These are phyloP conservation scores for Ceraclea dissimilis DNA, from an alignment of 2,888 invertebrate genomes.

Conservation along the genomic window DNA sequence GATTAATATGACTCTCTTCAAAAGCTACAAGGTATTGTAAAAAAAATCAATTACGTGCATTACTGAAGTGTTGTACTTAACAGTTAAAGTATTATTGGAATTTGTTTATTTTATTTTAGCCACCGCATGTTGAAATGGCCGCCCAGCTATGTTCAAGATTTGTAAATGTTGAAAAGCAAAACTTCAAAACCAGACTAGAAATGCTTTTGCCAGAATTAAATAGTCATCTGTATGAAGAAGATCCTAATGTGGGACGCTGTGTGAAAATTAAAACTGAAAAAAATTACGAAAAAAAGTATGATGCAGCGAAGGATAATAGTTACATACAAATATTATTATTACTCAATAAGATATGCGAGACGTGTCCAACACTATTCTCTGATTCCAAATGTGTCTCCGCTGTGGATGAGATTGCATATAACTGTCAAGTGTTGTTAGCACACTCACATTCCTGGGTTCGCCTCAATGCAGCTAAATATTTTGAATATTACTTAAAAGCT, in stretches of 20 bases:
- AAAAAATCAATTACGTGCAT: too few species aligned
- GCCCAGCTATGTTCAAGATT: constrained; percentile 75
- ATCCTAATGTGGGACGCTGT: constrained; percentile 51
- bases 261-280: constrained; percentile 44
- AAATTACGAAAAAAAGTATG: constrained; percentile 34
- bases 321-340: constrained; percentile 67
- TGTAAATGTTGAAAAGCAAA: constrained; percentile 63
- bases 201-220: constrained; percentile 53
- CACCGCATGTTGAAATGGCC: constrained; percentile 64
- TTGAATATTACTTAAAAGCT: constrained; percentile 62
- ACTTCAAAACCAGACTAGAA: constrained; percentile 60
- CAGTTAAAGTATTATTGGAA: too few species aligned
- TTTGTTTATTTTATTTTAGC: constrained; percentile 32
- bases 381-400: constrained; percentile 40
- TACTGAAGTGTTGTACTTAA: too few species aligned
- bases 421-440: constrained; percentile 62
- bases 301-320: constrained; percentile 58
- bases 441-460: constrained; percentile 87
- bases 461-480: constrained; percentile 64
- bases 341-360: constrained; percentile 57
- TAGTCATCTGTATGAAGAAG: constrained; percentile 45
- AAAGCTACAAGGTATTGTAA: constrained; percentile 27
- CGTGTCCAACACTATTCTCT: constrained; percentile 54
- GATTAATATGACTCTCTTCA: constrained; percentile 61
- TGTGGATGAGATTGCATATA: constrained; percentile 54